Evolutionary conservation across 2,797 vertebrate genomes (phyloP).

Genomic region (Phalanger gymnotis): DNA sequence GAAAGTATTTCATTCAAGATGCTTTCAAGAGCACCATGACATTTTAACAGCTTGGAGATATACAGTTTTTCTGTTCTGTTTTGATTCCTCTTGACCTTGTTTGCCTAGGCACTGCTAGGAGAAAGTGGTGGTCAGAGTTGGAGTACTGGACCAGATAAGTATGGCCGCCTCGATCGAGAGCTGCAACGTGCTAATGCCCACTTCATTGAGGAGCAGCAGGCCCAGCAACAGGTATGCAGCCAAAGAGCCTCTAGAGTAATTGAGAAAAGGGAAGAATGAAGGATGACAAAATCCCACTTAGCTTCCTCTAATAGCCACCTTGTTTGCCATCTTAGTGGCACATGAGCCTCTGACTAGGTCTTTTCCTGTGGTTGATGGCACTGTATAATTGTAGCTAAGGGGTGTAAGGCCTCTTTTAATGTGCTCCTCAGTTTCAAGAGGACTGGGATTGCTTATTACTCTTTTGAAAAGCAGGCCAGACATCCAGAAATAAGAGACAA

Average conservation of each 20-base stretch:
- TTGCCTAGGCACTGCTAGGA: conserved; percentile 88
- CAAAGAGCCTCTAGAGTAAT: fast-evolving
- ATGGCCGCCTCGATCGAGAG: conserved; percentile 90
- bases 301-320: neutral
- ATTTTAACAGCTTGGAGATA: neutral
- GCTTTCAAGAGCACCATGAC: neutral
- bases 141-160: conserved; percentile 89
- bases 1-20: neutral
- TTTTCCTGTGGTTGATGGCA: neutral
- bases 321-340: neutral
- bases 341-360: neutral
- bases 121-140: conserved; percentile 89
- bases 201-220: conserved; percentile 96
- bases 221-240: conserved; percentile 93
- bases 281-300: fast-evolving
- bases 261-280: neutral
- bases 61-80: neutral
- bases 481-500: neutral
- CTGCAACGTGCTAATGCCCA: conserved; percentile 93
- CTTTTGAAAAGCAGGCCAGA: conserved; percentile 21
- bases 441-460: neutral
- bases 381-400: neutral
- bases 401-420: neutral
- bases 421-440: neutral
- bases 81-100: neutral